Evolutionary conservation across 2,113 vertebrate species (phyloP), one percentile per base, ranked within the genome.

Genomic region (Prunella himalayana): DNA sequence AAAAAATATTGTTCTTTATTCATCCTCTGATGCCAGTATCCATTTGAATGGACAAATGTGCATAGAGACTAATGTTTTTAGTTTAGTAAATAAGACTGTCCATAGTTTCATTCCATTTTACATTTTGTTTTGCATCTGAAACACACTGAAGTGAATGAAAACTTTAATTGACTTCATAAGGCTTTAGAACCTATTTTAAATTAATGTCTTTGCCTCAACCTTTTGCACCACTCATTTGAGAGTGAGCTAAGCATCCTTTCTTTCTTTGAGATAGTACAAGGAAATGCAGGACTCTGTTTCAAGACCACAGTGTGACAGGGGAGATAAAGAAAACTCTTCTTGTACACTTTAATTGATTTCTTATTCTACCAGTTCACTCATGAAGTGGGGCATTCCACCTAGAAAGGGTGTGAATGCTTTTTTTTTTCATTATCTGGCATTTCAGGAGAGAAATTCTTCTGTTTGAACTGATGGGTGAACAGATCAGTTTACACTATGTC

Each of bases 401-500:
- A 82, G 61, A 19, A 77, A 83, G n/a, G 12, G 39, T 79, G 9
- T 35, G 93, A 85, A 84, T 31, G 22, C 13, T 22, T 33, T 76
- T 92, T 92, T 93, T 66, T 93, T 69, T 81, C 56, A 41, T 83
- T 89, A 75, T 90, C 63, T 80, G 31, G 77, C 45, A 83, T 95
- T 85, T 96, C 84, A 77, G 60, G n/a, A 88, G 42, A 70, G 54
- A 90, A 96, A 90, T 42, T 35, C 44, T 90, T 87, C 75, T 69
- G 59, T 95, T 93, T 95, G 76, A 95, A 91, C 79, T 93, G 88
- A 93, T 95, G 76, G 93, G 82, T 91, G 93, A 97, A 87, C 73
- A 68, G 63, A 97, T 87, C 88, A 84, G 64, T 82, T 96, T 95
- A 91, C 39, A 23, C 81, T 71, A 25, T 89, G 88, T 93, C 79